Percentiles rank a stretch among this genome's conserved stretches.
Evolutionary conservation across 2,888 invertebrate species (phyloP).

Genomic region (Xylota segnis): DNA sequence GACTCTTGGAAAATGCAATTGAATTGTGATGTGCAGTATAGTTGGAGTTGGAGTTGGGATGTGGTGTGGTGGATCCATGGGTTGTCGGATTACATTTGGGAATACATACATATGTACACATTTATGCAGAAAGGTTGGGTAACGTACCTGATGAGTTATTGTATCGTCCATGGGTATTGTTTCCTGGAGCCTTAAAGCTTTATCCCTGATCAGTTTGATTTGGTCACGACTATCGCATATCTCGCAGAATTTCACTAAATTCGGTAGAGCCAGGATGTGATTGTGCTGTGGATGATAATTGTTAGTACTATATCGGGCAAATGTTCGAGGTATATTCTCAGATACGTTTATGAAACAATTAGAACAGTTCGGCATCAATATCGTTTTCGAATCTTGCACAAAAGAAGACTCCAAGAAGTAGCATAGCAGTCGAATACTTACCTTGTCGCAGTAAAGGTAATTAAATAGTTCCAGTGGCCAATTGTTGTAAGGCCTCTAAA

Average conservation of each 20-base stretch:
- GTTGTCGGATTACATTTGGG: slow-evolving; percentile 55
- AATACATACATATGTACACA: too few relatives aligned
- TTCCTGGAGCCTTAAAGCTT: slow-evolving; percentile 88
- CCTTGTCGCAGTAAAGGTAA: too few relatives aligned
- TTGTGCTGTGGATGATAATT: slow-evolving; percentile 80
- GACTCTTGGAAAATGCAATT: slow-evolving; percentile 59
- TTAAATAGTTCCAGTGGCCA: too few relatives aligned
- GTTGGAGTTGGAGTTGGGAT: background rate
- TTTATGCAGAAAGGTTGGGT: background rate
- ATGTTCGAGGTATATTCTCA: background rate
- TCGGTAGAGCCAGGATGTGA: slow-evolving; percentile 87
- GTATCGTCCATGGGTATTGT: slow-evolving; percentile 91
- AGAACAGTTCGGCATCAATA: too few relatives aligned
- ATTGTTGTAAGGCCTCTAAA: too few relatives aligned
- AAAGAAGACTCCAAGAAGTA: too few relatives aligned
- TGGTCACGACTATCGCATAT: slow-evolving; percentile 91
- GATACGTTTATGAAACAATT: too few relatives aligned
- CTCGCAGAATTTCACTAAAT: slow-evolving; percentile 90
- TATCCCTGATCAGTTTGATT: slow-evolving; percentile 92
- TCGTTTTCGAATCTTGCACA: too few relatives aligned
- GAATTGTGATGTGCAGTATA: slow-evolving; percentile 44
- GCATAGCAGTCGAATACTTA: too few relatives aligned
- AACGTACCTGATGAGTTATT: slow-evolving; percentile 87
- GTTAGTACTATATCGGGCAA: background rate
- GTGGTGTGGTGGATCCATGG: slow-evolving; percentile 57